These are phyloP conservation scores for Stenotaenia linearis DNA, from an alignment of 2,888 invertebrate species.

Conservation along the genomic window DNA sequence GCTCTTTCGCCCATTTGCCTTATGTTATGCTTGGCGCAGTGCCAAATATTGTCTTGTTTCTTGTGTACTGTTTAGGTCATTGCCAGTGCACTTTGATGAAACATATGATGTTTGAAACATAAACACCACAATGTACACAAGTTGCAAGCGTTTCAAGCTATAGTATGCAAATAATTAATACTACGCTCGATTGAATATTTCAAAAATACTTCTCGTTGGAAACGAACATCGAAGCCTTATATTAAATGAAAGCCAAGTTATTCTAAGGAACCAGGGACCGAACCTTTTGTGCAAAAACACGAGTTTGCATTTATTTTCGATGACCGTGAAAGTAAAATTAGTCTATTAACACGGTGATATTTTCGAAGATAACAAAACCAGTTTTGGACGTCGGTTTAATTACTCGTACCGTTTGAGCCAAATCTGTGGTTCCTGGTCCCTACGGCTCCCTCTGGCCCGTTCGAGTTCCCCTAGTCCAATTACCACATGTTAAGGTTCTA, in stretches of 20 bases:
- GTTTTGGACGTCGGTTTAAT: neutral
- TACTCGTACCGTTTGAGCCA: neutral
- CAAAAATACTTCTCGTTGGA: too few species aligned
- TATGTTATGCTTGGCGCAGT: neutral
- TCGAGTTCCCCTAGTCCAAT: neutral
- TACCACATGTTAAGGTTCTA: neutral
- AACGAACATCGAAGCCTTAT: neutral
- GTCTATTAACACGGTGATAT: neutral
- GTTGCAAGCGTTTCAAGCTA: neutral
- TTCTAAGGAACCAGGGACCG: neutral
- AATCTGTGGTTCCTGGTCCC: neutral
- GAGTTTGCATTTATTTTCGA: neutral
- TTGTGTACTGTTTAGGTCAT: neutral
- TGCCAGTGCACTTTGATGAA: neutral
- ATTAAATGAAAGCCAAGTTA: neutral
- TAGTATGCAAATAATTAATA: neutral
- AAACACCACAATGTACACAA: neutral
- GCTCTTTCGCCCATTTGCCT: neutral
- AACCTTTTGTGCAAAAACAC: neutral
- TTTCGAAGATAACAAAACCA: neutral
- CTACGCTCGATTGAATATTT: too few species aligned
- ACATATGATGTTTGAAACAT: constrained; percentile 5
- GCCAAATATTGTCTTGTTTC: constrained; percentile 9
- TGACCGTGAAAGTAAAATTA: neutral
- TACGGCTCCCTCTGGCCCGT: neutral